A percentile compares a stretch with the other conserved stretches of the same genome.
Evolutionary conservation across 2,113 vertebrate genomes (phyloP).

Genomic region (Siphamia tubifer): DNA sequence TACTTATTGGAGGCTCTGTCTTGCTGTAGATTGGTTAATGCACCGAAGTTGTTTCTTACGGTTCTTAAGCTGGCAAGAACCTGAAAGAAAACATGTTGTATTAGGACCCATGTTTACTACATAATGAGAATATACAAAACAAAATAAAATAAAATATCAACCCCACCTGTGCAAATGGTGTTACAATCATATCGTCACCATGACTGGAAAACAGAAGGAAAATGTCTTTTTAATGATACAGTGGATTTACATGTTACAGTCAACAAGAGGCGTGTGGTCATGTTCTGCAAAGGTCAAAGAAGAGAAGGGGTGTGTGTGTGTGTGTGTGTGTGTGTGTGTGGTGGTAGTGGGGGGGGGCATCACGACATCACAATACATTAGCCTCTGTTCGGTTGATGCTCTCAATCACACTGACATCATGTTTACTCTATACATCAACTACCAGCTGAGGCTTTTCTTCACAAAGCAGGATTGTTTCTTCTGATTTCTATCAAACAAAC

Average conservation of each 20-base stretch:
- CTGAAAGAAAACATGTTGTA: slow-evolving; percentile 63
- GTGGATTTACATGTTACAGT: neutral
- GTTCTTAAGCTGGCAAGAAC: slow-evolving; percentile 97
- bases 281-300: slow-evolving; percentile 4
- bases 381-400: slow-evolving; percentile 5
- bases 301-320: too few relatives aligned
- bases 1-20: slow-evolving; percentile 95
- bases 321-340: too few relatives aligned
- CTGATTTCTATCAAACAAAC: neutral
- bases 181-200: slow-evolving; percentile 99
- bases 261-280: neutral
- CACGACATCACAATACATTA: slow-evolving; percentile 32
- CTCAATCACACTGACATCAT: slow-evolving; percentile 19
- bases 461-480: neutral
- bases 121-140: neutral
- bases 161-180: slow-evolving; percentile 98
- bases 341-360: too few relatives aligned
- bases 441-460: slow-evolving; percentile 17
- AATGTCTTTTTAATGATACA: slow-evolving; percentile 1
- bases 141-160: neutral
- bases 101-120: neutral
- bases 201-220: slow-evolving; percentile 85
- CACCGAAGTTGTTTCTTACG: slow-evolving; percentile 98
- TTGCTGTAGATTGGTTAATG: slow-evolving; percentile 96
- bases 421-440: slow-evolving; percentile 12